Evolutionary conservation across 2,113 vertebrate genomes (phyloP), one percentile per base, ranked within the genome.

Genomic region (Macroglossus sobrinus): DNA sequence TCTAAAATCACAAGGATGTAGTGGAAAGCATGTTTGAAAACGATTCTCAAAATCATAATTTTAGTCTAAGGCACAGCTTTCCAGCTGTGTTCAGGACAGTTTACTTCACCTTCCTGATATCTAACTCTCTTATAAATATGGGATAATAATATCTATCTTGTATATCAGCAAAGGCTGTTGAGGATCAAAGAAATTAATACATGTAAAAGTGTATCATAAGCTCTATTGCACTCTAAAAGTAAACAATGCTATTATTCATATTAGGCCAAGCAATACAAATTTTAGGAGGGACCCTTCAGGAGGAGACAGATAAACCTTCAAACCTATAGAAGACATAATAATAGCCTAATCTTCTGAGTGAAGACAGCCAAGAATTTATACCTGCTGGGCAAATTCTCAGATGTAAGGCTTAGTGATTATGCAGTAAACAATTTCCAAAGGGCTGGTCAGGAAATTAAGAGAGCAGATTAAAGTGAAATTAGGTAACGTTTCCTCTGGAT

Each of bases 361-460:
- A 79, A 79, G 75, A 33, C 57, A 40, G 75, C 85, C 45, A 92
- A 43, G 53, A 71, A 75, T 89, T 92, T 92, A 47, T 72, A 88
- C 76, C 57, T 94, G 30, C 88, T 43, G 66, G 30, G 50, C 64
- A 91, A 91, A 95, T 91, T 84, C 85, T 91, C 71, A 33, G 0
- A 57, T 59, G 64, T 80, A 81, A 90, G 59, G 47, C 55, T 92
- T 84, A 88, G 80, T 38, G 22, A 91, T 38, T 66, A 30, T 93
- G 61, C 13, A 66, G 68, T 90, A 72, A 93, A 88, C 66, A 90
- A 40, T 95, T 95, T 93, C 63, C 22, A 40, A 82, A 81, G 50
- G 45, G 13, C 68, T 94, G 76, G 71, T 85, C 68, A 79, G 63
- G 69, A 97, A 97, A 94, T 93, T 94, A 96, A 94, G 80, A 96